Conservation (phyloP, 2,113 vertebrate species). For the Muntiacus muntjak region DNA sequence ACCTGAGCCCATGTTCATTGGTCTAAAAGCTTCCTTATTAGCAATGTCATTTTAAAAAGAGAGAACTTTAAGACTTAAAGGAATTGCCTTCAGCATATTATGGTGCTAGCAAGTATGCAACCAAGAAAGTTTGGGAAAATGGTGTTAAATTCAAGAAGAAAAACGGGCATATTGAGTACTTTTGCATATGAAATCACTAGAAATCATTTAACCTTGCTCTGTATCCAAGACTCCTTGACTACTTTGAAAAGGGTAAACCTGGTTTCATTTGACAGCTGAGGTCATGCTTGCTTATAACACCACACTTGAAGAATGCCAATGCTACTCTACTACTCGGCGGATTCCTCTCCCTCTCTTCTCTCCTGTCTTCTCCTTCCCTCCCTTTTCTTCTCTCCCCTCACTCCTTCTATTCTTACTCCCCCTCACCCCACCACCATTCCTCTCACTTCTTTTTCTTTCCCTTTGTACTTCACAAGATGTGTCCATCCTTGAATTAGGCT, state of each 20-base stretch:
- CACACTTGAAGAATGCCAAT: background rate
- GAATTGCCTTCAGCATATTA: background rate
- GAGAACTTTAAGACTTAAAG: background rate
- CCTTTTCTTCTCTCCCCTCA: background rate
- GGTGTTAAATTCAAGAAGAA: background rate
- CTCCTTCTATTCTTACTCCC: background rate
- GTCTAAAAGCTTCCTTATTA: background rate
- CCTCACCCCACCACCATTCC: background rate
- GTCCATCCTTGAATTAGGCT: background rate
- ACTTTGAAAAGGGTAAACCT: background rate
- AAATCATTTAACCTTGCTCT: constrained; percentile 4
- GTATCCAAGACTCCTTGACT: background rate
- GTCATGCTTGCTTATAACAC: background rate
- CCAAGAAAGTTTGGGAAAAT: background rate
- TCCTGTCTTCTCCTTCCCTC: background rate
- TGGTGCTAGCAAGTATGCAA: background rate
- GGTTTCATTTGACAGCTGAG: background rate
- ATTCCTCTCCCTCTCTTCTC: background rate
- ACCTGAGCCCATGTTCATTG: background rate
- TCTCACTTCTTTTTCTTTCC: background rate
- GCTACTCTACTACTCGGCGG: background rate
- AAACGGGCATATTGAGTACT: background rate
- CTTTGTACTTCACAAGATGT: background rate
- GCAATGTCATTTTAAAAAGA: background rate
- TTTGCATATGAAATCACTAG: background rate